Evolutionary conservation across 2,888 invertebrate species (phyloP).

Genomic region (Tanypteryx hageni): DNA sequence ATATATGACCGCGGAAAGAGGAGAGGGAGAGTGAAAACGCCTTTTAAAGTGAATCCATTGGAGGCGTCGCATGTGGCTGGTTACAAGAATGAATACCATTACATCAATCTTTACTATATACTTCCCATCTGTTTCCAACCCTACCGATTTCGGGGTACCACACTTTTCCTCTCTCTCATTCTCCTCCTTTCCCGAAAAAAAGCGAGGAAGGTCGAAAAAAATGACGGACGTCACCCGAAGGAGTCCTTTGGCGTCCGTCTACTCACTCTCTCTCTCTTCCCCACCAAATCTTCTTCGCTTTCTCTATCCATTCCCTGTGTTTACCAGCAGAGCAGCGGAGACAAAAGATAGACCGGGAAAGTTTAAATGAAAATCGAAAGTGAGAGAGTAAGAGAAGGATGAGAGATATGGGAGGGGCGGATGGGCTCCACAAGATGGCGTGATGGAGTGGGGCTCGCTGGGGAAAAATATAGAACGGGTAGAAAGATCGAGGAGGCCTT

Average conservation of each 20-base stretch:
- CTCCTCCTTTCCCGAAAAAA: background rate
- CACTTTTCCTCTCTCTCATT: background rate
- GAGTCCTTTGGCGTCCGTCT: background rate
- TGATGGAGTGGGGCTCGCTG: background rate
- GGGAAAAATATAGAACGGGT: background rate
- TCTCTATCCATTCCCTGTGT: background rate
- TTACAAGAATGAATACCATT: conserved; percentile 11
- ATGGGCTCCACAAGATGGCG: background rate
- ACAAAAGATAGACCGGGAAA: background rate
- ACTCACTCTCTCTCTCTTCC: too few species aligned
- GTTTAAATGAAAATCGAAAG: conserved; percentile 2
- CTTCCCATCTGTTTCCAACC: background rate
- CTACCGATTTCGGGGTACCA: background rate
- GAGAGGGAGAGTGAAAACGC: background rate
- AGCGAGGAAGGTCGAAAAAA: background rate
- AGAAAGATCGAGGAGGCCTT: background rate
- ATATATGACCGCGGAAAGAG: background rate
- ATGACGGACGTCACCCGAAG: background rate
- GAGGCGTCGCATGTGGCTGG: background rate
- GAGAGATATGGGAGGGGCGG: background rate
- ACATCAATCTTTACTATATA: background rate
- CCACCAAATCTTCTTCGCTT: background rate
- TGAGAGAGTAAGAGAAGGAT: background rate
- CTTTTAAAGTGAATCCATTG: background rate
- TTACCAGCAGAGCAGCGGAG: background rate